Evolutionary conservation across 2,797 vertebrate genomes (phyloP).

Genomic region (Atherinosoma microstoma): DNA sequence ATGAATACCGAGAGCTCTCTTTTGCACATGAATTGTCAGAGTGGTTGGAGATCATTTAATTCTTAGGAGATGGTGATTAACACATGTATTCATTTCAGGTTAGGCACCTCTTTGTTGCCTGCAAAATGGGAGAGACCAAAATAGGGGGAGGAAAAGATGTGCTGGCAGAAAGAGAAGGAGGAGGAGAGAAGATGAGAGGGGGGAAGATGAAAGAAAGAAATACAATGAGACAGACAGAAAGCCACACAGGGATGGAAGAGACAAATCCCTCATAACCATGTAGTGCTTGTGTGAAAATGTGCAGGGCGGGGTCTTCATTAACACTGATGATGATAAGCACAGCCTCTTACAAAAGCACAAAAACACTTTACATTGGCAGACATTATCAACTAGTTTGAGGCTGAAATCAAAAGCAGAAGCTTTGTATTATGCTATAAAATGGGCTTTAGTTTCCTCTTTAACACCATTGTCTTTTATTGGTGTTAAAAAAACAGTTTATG

Average conservation of each 20-base stretch:
- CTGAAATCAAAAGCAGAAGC: slow-evolving; percentile 40
- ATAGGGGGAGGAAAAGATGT: slow-evolving; percentile 24
- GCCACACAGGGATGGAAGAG: slow-evolving; percentile 35
- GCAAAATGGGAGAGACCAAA: slow-evolving; percentile 30
- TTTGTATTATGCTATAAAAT: slow-evolving; percentile 41
- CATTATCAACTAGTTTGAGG: slow-evolving; percentile 49
- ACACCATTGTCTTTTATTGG: slow-evolving; percentile 40
- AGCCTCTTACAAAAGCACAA: slow-evolving; percentile 54
- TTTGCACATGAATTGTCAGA: slow-evolving; percentile 71
- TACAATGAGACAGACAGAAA: slow-evolving; percentile 62
- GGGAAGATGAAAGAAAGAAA: slow-evolving; percentile 48
- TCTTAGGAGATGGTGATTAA: slow-evolving; percentile 78
- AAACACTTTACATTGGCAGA: slow-evolving; percentile 56
- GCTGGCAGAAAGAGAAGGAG: slow-evolving; percentile 29
- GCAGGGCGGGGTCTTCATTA: slow-evolving; percentile 63
- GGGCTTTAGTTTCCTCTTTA: slow-evolving; percentile 32
- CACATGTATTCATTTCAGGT: slow-evolving; percentile 75
- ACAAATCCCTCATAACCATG: slow-evolving; percentile 60
- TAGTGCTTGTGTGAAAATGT: slow-evolving; percentile 59
- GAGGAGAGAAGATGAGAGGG: slow-evolving; percentile 24
- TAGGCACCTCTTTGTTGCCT: slow-evolving; percentile 72
- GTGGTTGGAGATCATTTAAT: slow-evolving; percentile 75
- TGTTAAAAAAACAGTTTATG: slow-evolving; percentile 40
- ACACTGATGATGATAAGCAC: slow-evolving; percentile 59
- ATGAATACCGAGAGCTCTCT: slow-evolving; percentile 71